Evolutionary conservation across 2,888 invertebrate species (phyloP).

Genomic region (Sturmia bella): DNA sequence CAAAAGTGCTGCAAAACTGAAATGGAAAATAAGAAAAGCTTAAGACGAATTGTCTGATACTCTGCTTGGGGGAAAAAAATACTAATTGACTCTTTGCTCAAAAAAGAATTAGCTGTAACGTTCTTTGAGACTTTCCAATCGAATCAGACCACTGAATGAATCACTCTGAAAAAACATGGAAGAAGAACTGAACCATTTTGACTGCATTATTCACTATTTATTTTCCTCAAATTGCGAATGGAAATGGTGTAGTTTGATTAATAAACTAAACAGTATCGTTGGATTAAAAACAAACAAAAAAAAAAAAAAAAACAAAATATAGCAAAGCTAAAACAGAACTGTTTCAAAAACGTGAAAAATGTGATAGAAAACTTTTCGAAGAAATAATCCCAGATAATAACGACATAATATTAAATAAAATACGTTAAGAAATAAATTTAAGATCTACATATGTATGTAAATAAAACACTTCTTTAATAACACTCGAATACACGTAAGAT

Average conservation of each 20-base stretch:
- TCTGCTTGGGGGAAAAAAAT: not conserved
- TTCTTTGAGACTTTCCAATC: no score
- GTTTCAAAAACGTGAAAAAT: constrained; percentile 55
- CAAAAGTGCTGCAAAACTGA: no score
- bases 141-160: no score
- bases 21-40: not conserved
- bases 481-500: not conserved
- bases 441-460: constrained; percentile 11
- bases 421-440: constrained; percentile 28
- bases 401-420: constrained; percentile 21
- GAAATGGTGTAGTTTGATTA: constrained; percentile 46
- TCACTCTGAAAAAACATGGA: no score
- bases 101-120: no score
- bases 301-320: not conserved
- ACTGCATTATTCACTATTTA: not conserved
- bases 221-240: no score
- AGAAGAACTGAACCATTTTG: no score
- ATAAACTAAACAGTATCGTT: not conserved
- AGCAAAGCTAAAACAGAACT: constrained; percentile 61
- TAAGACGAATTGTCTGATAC: not conserved
- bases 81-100: no score
- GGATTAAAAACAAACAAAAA: no score
- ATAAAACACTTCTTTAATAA: constrained; percentile 16
- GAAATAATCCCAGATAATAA: constrained; percentile 48
- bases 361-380: constrained; percentile 56